Conservation (phyloP, 2,797 vertebrate species). For the Hypotaenidia philippensis region DNA sequence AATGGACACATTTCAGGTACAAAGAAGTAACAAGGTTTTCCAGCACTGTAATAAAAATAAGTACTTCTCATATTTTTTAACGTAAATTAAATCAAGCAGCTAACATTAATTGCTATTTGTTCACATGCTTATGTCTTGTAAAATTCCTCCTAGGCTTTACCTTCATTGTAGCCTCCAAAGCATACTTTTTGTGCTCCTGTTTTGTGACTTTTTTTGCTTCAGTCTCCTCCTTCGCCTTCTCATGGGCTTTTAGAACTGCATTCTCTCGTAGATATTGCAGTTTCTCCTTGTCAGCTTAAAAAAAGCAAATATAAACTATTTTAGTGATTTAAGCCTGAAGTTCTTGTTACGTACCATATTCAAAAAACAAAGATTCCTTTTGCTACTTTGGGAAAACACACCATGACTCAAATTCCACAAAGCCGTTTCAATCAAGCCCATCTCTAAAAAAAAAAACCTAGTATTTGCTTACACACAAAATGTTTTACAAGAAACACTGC, state of each 20-base stretch:
- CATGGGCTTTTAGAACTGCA: constrained; percentile 84
- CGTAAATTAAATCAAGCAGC: background rate
- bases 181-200: constrained; percentile 85
- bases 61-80: background rate
- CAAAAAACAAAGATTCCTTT: background rate
- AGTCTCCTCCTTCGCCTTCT: constrained; percentile 80
- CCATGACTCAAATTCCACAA: background rate
- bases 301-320: background rate
- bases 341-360: background rate
- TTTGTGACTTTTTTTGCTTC: constrained; percentile 80
- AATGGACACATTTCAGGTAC: background rate
- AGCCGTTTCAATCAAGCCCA: background rate
- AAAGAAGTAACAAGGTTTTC: background rate
- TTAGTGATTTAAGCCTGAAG: background rate
- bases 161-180: constrained; percentile 90
- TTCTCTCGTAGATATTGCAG: constrained; percentile 84
- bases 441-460: background rate
- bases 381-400: background rate
- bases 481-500: background rate
- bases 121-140: background rate
- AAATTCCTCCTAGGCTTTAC: constrained; percentile 65
- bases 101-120: background rate
- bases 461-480: background rate
- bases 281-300: constrained; percentile 85
- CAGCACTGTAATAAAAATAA: background rate